phyloP scores from a whole-genome alignment of 1,140 invertebrate species.

The Thalassaphorura encarpata region DNA sequence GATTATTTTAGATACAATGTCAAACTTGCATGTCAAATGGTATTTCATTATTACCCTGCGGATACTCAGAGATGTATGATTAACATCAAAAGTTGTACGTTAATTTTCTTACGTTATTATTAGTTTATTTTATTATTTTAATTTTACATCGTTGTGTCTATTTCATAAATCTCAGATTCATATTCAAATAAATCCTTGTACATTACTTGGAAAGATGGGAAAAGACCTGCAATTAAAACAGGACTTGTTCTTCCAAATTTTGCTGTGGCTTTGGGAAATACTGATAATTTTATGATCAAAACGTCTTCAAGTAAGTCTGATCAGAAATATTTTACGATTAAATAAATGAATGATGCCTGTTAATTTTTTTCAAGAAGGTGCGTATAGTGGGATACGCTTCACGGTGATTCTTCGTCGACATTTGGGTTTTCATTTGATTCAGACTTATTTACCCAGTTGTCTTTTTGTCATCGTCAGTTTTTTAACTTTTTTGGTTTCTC shows the following conservation, averaged over 20 bases:
- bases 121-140: not conserved
- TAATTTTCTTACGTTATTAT: not conserved
- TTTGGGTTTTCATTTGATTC: conserved; percentile 47
- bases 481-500: conserved; percentile 53
- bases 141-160: not conserved
- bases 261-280: conserved; percentile 20
- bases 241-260: conserved; percentile 15
- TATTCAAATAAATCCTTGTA: conserved; percentile 16
- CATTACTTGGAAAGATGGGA: conserved; percentile 16
- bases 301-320: conserved; percentile 17
- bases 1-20: no score
- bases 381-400: conserved; percentile 19
- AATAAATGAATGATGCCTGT: not conserved
- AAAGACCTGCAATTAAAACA: conserved; percentile 5
- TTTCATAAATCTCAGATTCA: conserved; percentile 8
- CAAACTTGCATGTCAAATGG: not conserved
- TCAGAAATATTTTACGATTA: not conserved
- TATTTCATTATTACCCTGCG: conserved; percentile 3
- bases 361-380: not conserved
- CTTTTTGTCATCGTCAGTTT: conserved; percentile 54
- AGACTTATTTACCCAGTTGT: conserved; percentile 51
- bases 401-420: conserved; percentile 46
- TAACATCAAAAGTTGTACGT: conserved; percentile 1
- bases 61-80: conserved; percentile 1
- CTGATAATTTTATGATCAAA: conserved; percentile 13